phyloP scores from a whole-genome alignment of 1,140 invertebrate genomes.

The Coenobita brevimanus region DNA sequence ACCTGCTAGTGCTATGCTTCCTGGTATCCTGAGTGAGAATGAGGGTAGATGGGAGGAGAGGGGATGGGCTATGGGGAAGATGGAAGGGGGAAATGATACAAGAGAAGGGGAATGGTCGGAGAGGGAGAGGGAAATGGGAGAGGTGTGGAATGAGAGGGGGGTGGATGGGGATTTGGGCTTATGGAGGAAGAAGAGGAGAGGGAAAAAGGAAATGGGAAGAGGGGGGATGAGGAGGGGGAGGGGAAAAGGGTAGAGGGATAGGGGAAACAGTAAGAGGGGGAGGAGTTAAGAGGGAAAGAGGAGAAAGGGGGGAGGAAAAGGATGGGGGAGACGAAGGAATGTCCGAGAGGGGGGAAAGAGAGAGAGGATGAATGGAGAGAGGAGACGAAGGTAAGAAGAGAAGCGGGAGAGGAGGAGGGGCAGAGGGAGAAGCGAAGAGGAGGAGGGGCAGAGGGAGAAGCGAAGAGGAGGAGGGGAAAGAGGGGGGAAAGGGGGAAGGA shows the following conservation, averaged over 20 bases:
- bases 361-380: no score
- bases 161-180: no score
- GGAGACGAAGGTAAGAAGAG: background rate
- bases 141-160: background rate
- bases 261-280: background rate
- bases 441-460: conserved; percentile 29
- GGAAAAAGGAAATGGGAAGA: background rate
- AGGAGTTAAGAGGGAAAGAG: background rate
- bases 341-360: no score
- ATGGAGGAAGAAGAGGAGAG: conserved; percentile 13
- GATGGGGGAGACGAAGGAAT: background rate
- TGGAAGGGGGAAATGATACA: no score
- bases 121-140: background rate
- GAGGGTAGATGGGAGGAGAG: no score
- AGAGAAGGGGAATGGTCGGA: no score
- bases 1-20: no score
- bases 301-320: background rate
- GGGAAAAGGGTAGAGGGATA: background rate
- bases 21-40: no score
- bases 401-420: background rate
- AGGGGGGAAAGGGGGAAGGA: conserved; percentile 5
- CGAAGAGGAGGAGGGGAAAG: conserved; percentile 11
- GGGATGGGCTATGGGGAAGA: no score
- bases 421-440: conserved; percentile 23
- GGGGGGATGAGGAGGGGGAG: background rate